Evolutionary conservation across 1,140 invertebrate species (phyloP).

Genomic region (Drosophila rufa): DNA sequence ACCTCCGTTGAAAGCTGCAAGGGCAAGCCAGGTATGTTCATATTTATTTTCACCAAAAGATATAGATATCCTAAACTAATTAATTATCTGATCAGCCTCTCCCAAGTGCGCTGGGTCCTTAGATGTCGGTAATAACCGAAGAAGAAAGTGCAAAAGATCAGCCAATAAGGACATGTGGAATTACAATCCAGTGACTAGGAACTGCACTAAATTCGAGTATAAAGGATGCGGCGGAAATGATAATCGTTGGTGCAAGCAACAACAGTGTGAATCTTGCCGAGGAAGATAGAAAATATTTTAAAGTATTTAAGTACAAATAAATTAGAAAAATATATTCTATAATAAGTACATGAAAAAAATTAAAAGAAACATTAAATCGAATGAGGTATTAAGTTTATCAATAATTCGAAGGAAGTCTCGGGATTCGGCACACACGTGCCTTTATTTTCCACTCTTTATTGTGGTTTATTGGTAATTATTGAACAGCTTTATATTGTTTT

Average conservation of each 20-base stretch:
- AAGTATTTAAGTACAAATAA: background rate
- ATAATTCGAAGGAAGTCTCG: background rate
- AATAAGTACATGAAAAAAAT: background rate
- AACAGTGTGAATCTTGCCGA: constrained; percentile 15
- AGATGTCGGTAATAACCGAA: constrained; percentile 22
- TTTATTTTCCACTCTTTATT: background rate
- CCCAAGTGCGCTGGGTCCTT: constrained; percentile 10
- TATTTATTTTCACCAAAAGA: too few relatives aligned
- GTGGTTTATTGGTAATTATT: too few relatives aligned
- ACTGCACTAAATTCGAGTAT: constrained; percentile 26
- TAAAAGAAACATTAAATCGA: background rate
- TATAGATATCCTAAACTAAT: background rate
- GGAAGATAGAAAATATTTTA: background rate
- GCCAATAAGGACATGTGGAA: constrained; percentile 35
- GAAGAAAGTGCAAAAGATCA: constrained; percentile 2
- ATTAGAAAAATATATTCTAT: background rate
- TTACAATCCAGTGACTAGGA: constrained; percentile 9
- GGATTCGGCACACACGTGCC: too few relatives aligned
- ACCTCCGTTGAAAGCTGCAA: constrained; percentile 13
- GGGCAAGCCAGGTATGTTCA: constrained; percentile 23
- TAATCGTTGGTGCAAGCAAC: constrained; percentile 42
- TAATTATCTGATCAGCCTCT: background rate
- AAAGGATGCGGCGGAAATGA: constrained; percentile 40
- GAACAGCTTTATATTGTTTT: background rate
- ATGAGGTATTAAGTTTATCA: background rate